A percentile compares a stretch with the other conserved stretches of the same genome.
phyloP scores from a whole-genome alignment of 2,113 vertebrate genomes.

The Hypanus sabinus region DNA sequence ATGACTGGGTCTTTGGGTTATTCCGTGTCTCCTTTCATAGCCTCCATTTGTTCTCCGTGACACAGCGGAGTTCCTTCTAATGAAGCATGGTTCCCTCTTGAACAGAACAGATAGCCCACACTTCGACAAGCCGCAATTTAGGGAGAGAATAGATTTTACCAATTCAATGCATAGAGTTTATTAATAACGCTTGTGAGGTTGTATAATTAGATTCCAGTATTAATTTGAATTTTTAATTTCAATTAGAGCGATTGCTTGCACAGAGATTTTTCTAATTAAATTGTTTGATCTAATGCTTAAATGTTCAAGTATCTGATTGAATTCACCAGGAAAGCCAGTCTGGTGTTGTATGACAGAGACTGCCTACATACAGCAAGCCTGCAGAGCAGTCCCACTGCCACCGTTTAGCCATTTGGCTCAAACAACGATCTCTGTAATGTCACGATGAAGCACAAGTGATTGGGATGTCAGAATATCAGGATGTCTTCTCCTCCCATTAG shows the following conservation, averaged over 20 bases:
- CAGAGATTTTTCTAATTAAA: neutral
- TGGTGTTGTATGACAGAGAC: no score
- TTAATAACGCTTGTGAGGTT: constrained; percentile 15
- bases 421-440: neutral
- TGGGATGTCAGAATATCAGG: neutral
- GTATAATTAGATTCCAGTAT: constrained; percentile 17
- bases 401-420: neutral
- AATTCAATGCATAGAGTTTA: constrained; percentile 23
- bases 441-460: neutral
- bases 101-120: no score
- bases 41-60: no score
- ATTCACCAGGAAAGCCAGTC: neutral
- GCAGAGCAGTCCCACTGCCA: neutral
- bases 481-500: no score
- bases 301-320: neutral
- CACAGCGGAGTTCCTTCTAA: no score
- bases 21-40: no score
- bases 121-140: neutral
- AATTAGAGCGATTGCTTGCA: neutral
- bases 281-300: neutral
- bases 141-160: neutral
- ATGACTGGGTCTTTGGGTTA: no score
- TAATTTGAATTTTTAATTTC: constrained; percentile 21
- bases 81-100: no score
- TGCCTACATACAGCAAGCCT: neutral